These are phyloP conservation scores for Aphodius sticticus DNA, from an alignment of 2,888 invertebrate genomes.

Conservation along the genomic window DNA sequence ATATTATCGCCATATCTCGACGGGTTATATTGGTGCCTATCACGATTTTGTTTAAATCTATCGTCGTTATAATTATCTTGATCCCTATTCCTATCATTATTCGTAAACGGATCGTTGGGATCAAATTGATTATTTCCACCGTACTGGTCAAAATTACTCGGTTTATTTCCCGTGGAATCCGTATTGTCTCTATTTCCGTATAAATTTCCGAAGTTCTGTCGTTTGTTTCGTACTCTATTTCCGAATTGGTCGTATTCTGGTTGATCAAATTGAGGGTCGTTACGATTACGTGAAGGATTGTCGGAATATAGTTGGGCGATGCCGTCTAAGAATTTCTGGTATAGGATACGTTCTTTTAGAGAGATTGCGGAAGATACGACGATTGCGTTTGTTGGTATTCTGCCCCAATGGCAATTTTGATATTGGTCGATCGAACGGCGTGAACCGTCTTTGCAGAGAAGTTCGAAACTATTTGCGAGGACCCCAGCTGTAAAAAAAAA, in stretches of 20 bases:
- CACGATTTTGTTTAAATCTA: constrained; percentile 36
- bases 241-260: constrained; percentile 48
- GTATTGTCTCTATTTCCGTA: constrained; percentile 32
- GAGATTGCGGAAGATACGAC: constrained; percentile 85
- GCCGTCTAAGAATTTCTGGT: constrained; percentile 72
- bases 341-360: constrained; percentile 65
- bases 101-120: constrained; percentile 53
- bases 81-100: constrained; percentile 36
- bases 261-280: constrained; percentile 41
- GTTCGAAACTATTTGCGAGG: constrained; percentile 75
- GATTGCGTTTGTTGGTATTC: constrained; percentile 82
- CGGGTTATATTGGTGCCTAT: constrained; percentile 51
- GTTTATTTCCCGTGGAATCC: constrained; percentile 25
- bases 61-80: constrained; percentile 39
- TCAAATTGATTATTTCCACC: constrained; percentile 40
- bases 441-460: constrained; percentile 83
- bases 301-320: constrained; percentile 66
- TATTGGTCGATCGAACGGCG: constrained; percentile 74
- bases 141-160: constrained; percentile 46
- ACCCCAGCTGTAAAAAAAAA: constrained; percentile 65
- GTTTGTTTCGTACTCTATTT: constrained; percentile 49
- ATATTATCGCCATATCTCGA: constrained; percentile 54
- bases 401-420: constrained; percentile 84
- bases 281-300: constrained; percentile 32
- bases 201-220: constrained; percentile 36